Percentiles rank a stretch among this genome's conserved stretches.
These are phyloP conservation scores for Drosophila mayaguana DNA, from an alignment of 2,888 invertebrate species.

Conservation along the genomic window DNA sequence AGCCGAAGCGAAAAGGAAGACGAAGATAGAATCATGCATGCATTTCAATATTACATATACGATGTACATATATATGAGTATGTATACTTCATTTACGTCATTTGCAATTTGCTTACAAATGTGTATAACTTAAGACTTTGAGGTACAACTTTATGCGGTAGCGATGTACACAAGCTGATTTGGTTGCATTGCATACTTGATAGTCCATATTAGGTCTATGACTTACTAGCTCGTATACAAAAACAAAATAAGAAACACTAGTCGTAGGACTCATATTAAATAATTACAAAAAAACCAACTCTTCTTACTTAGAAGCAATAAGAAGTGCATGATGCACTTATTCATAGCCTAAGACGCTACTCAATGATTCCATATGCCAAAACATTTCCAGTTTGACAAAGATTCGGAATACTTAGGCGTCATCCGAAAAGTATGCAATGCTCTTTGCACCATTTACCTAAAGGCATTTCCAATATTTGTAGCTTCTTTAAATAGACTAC, in stretches of 20 bases:
- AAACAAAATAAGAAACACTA: too few species aligned
- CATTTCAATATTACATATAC: background rate
- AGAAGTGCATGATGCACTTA: too few species aligned
- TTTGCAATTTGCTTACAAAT: background rate
- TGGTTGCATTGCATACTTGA: too few species aligned
- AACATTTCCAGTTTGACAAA: background rate
- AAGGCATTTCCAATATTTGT: background rate
- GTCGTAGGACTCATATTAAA: too few species aligned
- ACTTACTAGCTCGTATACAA: too few species aligned
- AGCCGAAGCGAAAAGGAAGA: background rate
- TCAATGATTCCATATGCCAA: background rate
- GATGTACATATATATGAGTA: background rate
- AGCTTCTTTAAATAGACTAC: background rate
- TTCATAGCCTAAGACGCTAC: background rate
- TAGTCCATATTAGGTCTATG: too few species aligned
- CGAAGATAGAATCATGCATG: background rate
- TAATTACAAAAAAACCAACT: too few species aligned
- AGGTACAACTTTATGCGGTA: background rate
- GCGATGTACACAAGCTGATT: too few species aligned
- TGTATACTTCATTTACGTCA: background rate
- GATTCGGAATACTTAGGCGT: background rate
- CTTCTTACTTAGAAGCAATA: too few species aligned
- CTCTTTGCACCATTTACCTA: background rate
- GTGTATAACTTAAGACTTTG: background rate
- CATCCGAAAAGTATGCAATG: slow-evolving; percentile 40